Base-by-base conservation (phyloP, 2,113 vertebrate species). In the Xiphophorus maculatus region DNA sequence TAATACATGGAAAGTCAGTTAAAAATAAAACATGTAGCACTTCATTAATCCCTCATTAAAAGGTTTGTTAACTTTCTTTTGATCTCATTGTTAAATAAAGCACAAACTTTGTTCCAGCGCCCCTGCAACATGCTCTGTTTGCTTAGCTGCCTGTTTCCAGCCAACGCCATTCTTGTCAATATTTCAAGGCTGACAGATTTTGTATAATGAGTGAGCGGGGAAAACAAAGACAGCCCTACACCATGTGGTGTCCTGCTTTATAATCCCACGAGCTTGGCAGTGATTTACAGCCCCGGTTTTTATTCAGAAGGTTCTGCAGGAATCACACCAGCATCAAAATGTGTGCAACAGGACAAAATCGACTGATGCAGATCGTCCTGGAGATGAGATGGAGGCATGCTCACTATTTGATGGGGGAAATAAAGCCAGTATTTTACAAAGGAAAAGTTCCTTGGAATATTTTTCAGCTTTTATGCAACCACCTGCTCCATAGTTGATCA, bases 151-250 rank as follows among this genome's bases (percentile, higher is more conserved):
- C 30, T 42, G 62, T 69, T 64, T 4, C 64, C 69, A 0, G 27
- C 75, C 80, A 73, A 51, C 64, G 44, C 48, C 35, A 29, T 70
- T 84, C 69, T 81, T 30, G 63, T 88, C 76, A 62, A 69, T 76
- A 37, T 82, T 88, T 88, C 71, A 82, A 71, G 80, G 73, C 80
- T 84, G 79, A 84, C 71, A 73, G 75, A 58, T 69, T 86, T 82
- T 37, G 12, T 75, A 84, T 81, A 88, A 90, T 82, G 82, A 84
- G 83, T n/a, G 73, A n/a, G 37, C 58, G 27, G 69, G 65, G 37
- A 79, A 84, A 87, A 84, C 69, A 80, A 79, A 85, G 66, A 48
- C 27, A 17, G 62, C 80, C 73, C 68, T 66, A 61, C 76, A 82
- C 44, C n/a, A 76, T 87, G 80, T 72, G 74, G 68, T 74, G 66